Evolutionary conservation across 37 sponge, comb jelly and placozoan genomes (phyloP).

Genomic region (Spongia lamella): DNA sequence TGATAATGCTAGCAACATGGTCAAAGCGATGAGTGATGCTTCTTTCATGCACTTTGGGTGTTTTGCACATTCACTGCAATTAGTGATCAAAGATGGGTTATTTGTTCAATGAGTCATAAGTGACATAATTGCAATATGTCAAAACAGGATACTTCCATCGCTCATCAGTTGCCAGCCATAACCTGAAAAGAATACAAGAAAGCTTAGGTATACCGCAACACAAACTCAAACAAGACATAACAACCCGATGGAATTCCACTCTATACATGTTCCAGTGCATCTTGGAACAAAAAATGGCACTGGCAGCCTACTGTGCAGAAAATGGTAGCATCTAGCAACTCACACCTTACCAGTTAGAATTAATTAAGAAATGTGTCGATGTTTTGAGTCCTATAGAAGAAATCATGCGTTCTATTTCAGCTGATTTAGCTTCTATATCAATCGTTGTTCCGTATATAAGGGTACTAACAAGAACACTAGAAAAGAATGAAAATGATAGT

Average conservation of each 20-base stretch:
- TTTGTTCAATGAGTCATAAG: conserved; percentile 19
- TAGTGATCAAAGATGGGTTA: conserved; percentile 26
- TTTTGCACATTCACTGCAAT: conserved; percentile 33
- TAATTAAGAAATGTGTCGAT: background rate
- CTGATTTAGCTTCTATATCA: background rate
- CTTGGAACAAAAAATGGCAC: conserved; percentile 15
- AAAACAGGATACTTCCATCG: conserved; percentile 27
- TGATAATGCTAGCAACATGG: conserved; percentile 35
- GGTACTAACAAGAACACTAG: background rate
- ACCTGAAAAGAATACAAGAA: conserved; percentile 6
- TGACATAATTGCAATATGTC: conserved; percentile 8
- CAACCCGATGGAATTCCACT: too few relatives aligned
- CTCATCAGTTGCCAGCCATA: background rate
- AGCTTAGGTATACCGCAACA: conserved; percentile 14
- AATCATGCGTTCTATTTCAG: conserved; percentile 15
- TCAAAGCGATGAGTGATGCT: conserved; percentile 12
- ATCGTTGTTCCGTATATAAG: conserved; percentile 2
- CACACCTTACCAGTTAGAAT: background rate
- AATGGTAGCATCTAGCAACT: conserved; percentile 5
- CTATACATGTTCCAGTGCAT: conserved; percentile 20
- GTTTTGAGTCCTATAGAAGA: conserved; percentile 12
- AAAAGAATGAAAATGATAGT: conserved; percentile 2
- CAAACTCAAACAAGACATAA: too few relatives aligned
- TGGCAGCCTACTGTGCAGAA: conserved; percentile 15
- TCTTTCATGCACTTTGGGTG: background rate